These are phyloP conservation scores for Osedax fenrisi DNA, from an alignment of 2,888 invertebrate genomes.

Conservation along the genomic window DNA sequence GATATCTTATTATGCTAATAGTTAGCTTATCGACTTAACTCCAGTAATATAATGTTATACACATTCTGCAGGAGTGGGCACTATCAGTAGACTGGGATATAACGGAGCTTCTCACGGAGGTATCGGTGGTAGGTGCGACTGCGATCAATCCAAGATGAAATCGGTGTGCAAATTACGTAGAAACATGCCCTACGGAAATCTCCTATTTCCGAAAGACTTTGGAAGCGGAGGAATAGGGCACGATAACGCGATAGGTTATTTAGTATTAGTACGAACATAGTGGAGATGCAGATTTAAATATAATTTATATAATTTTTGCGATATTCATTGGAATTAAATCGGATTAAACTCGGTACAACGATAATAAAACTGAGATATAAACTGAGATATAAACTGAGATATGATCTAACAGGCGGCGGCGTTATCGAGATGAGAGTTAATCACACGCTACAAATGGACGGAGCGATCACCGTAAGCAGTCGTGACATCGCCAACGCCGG, in stretches of 20 bases:
- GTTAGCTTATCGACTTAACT: too few species aligned
- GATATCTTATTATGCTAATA: too few species aligned
- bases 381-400: too few species aligned
- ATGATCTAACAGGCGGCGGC: constrained; percentile 39
- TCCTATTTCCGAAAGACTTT: constrained; percentile 37
- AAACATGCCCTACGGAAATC: constrained; percentile 38
- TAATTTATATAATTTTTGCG: too few species aligned
- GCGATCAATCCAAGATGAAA: constrained; percentile 25
- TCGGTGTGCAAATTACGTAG: constrained; percentile 36
- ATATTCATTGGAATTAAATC: too few species aligned
- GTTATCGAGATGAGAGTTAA: constrained; percentile 36
- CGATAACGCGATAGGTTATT: constrained; percentile 37
- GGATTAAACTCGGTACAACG: too few species aligned
- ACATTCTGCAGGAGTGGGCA: constrained; percentile 39
- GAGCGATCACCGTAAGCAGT: constrained; percentile 39
- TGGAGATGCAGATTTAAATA: too few species aligned
- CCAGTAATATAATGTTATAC: too few species aligned
- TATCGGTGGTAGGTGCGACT: constrained; percentile 39
- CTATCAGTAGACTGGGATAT: constrained; percentile 36
- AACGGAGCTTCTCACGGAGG: constrained; percentile 41
- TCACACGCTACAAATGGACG: constrained; percentile 37
- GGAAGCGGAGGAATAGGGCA: constrained; percentile 40
- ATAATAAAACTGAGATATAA: too few species aligned
- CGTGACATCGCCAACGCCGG: constrained; percentile 25
- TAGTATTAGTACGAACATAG: too few species aligned